A percentile compares a stretch with the other conserved stretches of the same genome.
phyloP scores from a whole-genome alignment of 2,113 vertebrate genomes.

The Phyllostomus discolor region DNA sequence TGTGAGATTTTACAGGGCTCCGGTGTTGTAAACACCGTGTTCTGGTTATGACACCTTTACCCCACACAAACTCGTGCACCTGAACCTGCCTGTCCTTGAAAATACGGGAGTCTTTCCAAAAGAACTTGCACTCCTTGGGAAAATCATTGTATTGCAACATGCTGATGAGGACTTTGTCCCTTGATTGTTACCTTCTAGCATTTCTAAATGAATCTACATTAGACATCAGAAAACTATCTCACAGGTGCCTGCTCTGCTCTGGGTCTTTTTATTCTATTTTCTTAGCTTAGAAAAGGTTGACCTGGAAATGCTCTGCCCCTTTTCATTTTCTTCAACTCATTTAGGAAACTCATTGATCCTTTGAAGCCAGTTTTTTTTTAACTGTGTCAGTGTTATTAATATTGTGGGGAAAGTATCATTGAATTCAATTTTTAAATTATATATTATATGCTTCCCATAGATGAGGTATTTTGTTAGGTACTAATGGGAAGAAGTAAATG shows the following conservation, averaged over 20 bases:
- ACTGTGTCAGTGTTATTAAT: neutral
- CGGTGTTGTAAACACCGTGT: neutral
- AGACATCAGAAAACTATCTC: neutral
- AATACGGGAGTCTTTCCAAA: conserved; percentile 1
- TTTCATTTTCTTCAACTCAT: neutral
- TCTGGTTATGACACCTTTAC: conserved; percentile 35
- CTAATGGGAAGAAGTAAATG: neutral
- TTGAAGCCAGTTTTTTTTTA: neutral
- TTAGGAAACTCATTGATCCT: neutral
- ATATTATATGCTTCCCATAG: neutral
- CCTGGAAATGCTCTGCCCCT: neutral
- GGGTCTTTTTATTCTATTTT: neutral
- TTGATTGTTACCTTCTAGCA: neutral
- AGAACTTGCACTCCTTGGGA: neutral
- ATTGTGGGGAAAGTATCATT: neutral
- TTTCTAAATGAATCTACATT: neutral
- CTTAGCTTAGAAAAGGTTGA: neutral
- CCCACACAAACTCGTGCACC: neutral
- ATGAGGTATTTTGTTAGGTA: neutral
- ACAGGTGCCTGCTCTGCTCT: neutral
- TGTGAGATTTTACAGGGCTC: neutral
- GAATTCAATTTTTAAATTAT: neutral
- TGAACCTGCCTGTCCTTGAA: conserved; percentile 38
- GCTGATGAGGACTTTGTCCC: neutral
- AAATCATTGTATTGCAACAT: neutral